Base-by-base conservation (phyloP, 2,888 invertebrate genomes). In the Drosophila phalerata region DNA sequence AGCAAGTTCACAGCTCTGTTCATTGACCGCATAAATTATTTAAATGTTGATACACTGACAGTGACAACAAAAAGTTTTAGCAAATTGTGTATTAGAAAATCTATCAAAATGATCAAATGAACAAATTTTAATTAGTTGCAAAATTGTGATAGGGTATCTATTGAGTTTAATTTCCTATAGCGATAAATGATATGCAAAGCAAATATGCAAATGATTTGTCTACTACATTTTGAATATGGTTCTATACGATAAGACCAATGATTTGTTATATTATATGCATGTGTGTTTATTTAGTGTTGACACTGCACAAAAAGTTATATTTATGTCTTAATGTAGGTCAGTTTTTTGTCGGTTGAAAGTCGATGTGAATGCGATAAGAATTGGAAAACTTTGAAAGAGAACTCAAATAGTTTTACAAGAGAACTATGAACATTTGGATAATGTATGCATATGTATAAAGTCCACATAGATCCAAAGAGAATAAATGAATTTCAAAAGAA, bases 11-110 rank as follows among this genome's bases (percentile, higher is more conserved):
- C 32, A 62, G 42, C 58, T 53, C 13, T 22, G 57, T 69, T 51
- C 85, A 69, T 87, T 82, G 74, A 78, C 74, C 75, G 52, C 47
- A 52, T 67, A 45, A 77, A 73, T 81, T 69, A 77, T 52, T 71
- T 66, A 63, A 68, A 73, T 69, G 25, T 52, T 1, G 15, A n/a
- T 32, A 43, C 28, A 13, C 32, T 49, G 2, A 37, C 30, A 17
- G 11, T 51, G 34, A n/a, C 38, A 3, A 6, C 22, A 9, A 37
- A 9, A 4, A 15, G 22, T 51, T 15, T 15, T 52, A 10, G 25
- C 25, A 25, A 25, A 10, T 11, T 6, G 48, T 49, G 3, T 48
- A 32, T 4, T 34, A 13, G 22, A 22, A 34, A 51, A 22, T 34
- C 22, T 22, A 51, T n/a, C 3, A 9, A 51, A 22, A 43, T 25